Conservation (phyloP, 2,888 invertebrate species). For the Peribatodes rhomboidaria region DNA sequence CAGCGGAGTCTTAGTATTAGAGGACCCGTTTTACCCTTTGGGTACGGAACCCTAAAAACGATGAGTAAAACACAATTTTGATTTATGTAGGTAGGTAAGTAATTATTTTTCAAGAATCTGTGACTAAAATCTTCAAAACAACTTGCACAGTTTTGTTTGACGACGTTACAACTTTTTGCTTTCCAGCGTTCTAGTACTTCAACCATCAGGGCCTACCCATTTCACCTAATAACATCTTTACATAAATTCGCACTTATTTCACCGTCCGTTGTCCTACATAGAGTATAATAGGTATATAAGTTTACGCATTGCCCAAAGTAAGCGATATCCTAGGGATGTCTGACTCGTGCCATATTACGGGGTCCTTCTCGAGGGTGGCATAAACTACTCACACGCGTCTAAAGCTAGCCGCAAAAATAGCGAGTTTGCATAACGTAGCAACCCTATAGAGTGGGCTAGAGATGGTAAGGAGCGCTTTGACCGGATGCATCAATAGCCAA, state of each 20-base stretch:
- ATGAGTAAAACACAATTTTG: no score
- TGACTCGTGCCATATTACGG: slow-evolving; percentile 42
- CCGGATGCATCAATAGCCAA: background rate
- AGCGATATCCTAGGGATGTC: slow-evolving; percentile 43
- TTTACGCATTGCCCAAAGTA: slow-evolving; percentile 40
- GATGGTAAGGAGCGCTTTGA: background rate
- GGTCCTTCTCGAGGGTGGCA: slow-evolving; percentile 44
- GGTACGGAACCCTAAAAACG: no score
- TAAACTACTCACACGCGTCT: slow-evolving; percentile 47
- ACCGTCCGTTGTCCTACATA: slow-evolving; percentile 30
- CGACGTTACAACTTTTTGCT: background rate
- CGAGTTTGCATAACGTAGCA: slow-evolving; percentile 46
- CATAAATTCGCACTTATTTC: slow-evolving; percentile 45
- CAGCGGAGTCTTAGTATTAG: no score
- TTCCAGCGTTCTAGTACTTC: background rate
- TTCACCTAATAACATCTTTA: slow-evolving; percentile 19
- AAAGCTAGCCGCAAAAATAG: slow-evolving; percentile 46
- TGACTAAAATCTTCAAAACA: no score
- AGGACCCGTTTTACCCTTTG: no score
- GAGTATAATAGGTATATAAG: no score
- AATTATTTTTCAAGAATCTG: no score
- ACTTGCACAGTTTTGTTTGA: background rate
- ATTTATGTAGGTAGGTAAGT: no score
- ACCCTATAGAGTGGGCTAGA: slow-evolving; percentile 13
- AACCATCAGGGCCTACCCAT: background rate